These are phyloP conservation scores for Cephalotes varians DNA, from an alignment of 2,888 invertebrate species.

Conservation along the genomic window DNA sequence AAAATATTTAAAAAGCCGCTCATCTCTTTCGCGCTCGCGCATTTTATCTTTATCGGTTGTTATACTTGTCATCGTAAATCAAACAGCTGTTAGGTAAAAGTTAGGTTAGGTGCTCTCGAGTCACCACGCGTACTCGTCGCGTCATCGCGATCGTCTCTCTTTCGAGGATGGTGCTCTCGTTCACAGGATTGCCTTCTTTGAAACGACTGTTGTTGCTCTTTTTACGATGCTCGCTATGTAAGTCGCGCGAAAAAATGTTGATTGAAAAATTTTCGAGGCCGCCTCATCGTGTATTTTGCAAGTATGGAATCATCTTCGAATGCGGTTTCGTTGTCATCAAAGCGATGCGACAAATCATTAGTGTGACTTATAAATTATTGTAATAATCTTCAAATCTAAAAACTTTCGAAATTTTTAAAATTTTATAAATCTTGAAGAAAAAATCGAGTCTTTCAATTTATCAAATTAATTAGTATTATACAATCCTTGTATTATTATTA, in stretches of 20 bases:
- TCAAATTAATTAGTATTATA: neutral
- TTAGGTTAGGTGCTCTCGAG: constrained; percentile 10
- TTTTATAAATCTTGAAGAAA: neutral
- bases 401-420: neutral
- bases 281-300: neutral
- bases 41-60: neutral
- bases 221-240: constrained; percentile 76
- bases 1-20: neutral
- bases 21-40: neutral
- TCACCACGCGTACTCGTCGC: neutral
- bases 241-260: constrained; percentile 63
- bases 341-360: neutral
- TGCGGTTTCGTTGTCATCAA: neutral
- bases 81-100: neutral
- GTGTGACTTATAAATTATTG: neutral
- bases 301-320: neutral
- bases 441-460: neutral
- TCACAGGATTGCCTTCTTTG: constrained; percentile 63
- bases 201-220: constrained; percentile 70
- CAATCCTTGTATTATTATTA: neutral
- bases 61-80: neutral
- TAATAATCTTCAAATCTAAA: neutral
- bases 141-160: neutral
- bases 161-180: constrained; percentile 52
- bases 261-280: neutral